Evolutionary conservation across 2,797 vertebrate species (phyloP).

Genomic region (Vespertilio murinus): DNA sequence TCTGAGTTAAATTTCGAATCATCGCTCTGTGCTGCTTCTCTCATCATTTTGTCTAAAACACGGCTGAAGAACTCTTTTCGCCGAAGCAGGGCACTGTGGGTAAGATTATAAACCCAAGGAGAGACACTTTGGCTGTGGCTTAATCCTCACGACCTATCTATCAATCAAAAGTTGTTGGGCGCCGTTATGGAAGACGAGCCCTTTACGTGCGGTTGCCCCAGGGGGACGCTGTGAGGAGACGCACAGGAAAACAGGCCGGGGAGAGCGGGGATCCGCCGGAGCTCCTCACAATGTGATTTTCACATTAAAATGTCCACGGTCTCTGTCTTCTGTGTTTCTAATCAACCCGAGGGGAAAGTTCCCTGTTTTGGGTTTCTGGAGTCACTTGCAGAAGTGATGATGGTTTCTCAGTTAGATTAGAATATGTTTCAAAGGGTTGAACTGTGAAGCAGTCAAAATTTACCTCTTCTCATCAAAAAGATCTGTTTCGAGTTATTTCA

Average conservation of each 20-base stretch:
- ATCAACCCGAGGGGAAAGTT: conserved; percentile 29
- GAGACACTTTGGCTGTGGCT: conserved; percentile 53
- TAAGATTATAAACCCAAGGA: conserved; percentile 61
- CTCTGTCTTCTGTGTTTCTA: conserved; percentile 67
- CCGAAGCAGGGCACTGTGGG: conserved; percentile 9
- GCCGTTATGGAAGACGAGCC: conserved; percentile 73
- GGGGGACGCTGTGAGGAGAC: conserved; percentile 59
- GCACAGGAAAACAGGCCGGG: background rate
- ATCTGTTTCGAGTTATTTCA: conserved; percentile 37
- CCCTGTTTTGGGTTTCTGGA: background rate
- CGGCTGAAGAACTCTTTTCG: conserved; percentile 60
- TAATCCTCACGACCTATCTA: conserved; percentile 53
- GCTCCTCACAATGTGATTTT: background rate
- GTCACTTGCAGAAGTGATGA: background rate
- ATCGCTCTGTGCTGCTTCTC: conserved; percentile 1
- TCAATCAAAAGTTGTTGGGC: conserved; percentile 76
- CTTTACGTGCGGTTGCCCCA: conserved; percentile 69
- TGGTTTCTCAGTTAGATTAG: conserved; percentile 43
- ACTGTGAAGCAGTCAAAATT: conserved; percentile 41
- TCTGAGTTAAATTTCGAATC: background rate
- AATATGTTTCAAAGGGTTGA: conserved; percentile 50
- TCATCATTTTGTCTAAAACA: conserved; percentile 57
- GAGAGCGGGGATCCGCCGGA: conserved; percentile 48
- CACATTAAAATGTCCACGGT: conserved; percentile 43
- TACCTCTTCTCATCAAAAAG: conserved; percentile 36